Conservation (phyloP, 2,113 vertebrate genomes). For the Nyctereutes procyonoides region DNA sequence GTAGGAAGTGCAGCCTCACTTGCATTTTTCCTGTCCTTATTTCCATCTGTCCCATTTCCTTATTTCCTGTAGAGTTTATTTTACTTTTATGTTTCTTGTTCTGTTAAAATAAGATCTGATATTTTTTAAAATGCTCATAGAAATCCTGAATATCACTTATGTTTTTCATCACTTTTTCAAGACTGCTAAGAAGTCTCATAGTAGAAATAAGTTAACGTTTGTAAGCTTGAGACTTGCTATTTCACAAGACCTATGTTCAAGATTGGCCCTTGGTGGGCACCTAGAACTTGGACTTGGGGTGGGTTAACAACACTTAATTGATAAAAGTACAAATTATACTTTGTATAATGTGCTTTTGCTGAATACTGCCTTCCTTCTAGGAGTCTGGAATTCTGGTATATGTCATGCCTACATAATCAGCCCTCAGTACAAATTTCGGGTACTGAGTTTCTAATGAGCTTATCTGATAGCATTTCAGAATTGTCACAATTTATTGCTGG, state of each 20-base stretch:
- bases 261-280: neutral
- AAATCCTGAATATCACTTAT: neutral
- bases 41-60: neutral
- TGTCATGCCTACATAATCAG: neutral
- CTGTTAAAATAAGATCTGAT: neutral
- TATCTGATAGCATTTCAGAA: neutral
- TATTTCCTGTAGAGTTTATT: neutral
- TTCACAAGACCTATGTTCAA: neutral
- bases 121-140: neutral
- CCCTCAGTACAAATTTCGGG: neutral
- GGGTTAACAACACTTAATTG: neutral
- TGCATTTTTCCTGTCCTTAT: neutral
- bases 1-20: neutral
- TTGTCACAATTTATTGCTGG: neutral
- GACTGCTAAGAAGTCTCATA: neutral
- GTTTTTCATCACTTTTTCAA: neutral
- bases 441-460: neutral
- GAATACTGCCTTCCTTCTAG: neutral
- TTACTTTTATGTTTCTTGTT: neutral
- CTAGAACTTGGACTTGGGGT: neutral
- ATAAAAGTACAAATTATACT: neutral
- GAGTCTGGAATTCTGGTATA: neutral
- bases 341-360: neutral
- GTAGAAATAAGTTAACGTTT: neutral
- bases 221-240: neutral